These are phyloP conservation scores for Oreochromis grahami DNA, from an alignment of 2,797 vertebrate species.

Conservation along the genomic window DNA sequence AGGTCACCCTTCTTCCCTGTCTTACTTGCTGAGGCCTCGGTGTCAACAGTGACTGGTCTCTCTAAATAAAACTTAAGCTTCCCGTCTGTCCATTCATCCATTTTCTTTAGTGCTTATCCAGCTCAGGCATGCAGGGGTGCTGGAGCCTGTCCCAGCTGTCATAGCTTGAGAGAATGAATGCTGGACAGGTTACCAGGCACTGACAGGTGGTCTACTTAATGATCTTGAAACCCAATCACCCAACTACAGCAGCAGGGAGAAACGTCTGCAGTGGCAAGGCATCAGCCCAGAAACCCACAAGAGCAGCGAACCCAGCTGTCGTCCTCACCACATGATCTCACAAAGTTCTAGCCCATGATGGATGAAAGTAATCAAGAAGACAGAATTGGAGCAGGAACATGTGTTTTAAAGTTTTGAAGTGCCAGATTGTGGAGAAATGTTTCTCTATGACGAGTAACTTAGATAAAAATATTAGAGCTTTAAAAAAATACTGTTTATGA, in stretches of 20 bases:
- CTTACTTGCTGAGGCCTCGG: rapidly evolving
- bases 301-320: neutral
- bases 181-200: neutral
- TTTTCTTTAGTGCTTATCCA: neutral
- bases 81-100: neutral
- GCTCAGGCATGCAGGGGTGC: neutral
- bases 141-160: neutral
- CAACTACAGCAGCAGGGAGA: neutral
- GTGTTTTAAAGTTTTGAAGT: neutral
- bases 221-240: neutral
- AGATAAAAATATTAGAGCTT: neutral
- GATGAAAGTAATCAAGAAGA: neutral
- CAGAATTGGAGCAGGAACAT: neutral
- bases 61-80: neutral
- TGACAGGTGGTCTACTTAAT: neutral
- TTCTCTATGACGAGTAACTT: neutral
- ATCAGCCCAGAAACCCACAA: neutral
- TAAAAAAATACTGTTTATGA: neutral
- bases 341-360: neutral
- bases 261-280: neutral
- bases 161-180: neutral
- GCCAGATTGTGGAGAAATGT: rapidly evolving
- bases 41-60: neutral
- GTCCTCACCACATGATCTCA: neutral
- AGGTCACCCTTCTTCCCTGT: neutral